phyloP scores from a whole-genome alignment of 1,140 invertebrate genomes.

The Frieseomelitta varia region DNA sequence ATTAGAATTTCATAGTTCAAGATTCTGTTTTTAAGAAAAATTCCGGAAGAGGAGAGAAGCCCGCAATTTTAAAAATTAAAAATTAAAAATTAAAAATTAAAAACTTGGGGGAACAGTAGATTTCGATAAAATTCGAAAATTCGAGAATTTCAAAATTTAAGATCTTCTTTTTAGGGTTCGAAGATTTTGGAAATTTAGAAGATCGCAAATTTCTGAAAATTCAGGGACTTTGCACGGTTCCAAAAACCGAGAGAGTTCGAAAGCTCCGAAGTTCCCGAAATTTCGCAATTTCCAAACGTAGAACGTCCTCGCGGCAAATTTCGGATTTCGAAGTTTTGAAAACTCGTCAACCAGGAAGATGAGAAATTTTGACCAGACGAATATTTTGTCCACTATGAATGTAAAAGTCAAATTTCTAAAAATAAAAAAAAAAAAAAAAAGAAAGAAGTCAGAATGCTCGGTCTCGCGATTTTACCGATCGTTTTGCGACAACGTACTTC shows the following conservation, averaged over 20 bases:
- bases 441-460: background rate
- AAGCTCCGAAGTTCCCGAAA: too few relatives aligned
- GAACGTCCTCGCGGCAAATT: too few relatives aligned
- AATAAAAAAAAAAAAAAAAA: background rate
- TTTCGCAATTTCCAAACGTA: too few relatives aligned
- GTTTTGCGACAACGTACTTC: slow-evolving; percentile 43
- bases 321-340: too few relatives aligned
- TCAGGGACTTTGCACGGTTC: too few relatives aligned
- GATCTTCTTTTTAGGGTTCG: background rate
- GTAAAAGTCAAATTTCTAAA: background rate
- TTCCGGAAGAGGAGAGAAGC: too few relatives aligned
- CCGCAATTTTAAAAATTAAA: background rate
- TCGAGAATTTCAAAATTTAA: background rate
- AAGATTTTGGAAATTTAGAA: background rate
- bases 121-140: background rate
- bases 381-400: background rate
- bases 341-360: too few relatives aligned
- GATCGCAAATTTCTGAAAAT: background rate
- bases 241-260: too few relatives aligned
- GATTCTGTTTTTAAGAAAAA: too few relatives aligned
- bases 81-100: background rate
- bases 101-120: background rate
- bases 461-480: background rate
- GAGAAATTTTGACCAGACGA: too few relatives aligned
- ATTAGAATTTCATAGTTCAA: too few relatives aligned